Percentiles rank a stretch among this genome's conserved stretches.
Conservation (phyloP, 2,888 invertebrate genomes). For the Aelia acuminata region DNA sequence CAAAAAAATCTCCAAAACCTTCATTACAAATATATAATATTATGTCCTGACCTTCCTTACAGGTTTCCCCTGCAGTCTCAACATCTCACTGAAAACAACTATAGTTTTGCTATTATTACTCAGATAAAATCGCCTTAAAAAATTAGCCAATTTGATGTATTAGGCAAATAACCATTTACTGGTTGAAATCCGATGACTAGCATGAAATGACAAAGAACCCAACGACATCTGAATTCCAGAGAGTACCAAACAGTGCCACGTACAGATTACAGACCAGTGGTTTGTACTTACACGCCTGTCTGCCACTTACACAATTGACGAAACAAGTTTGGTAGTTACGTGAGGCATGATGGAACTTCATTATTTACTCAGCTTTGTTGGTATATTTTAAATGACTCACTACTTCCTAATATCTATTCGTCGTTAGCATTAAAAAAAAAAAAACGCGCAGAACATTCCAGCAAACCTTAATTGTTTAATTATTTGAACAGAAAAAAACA, state of each 20-base stretch:
- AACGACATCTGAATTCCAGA: background rate
- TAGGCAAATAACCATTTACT: background rate
- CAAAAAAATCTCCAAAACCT: no score
- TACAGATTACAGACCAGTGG: background rate
- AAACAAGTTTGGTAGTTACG: background rate
- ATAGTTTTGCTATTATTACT: background rate
- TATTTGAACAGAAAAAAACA: no score
- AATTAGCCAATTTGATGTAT: background rate
- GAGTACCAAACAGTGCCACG: slow-evolving; percentile 6
- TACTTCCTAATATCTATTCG: background rate
- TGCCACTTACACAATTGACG: slow-evolving; percentile 3
- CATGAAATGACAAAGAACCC: background rate
- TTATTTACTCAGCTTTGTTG: background rate
- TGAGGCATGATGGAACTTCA: background rate
- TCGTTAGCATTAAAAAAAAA: background rate
- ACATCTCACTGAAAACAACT: background rate
- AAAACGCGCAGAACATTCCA: background rate
- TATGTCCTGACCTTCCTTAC: no score
- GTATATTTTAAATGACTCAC: slow-evolving; percentile 8
- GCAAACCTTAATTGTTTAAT: no score
- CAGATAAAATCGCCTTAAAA: no score
- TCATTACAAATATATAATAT: no score
- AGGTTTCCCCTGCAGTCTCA: background rate
- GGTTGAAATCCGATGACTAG: background rate
- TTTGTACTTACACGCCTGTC: background rate